Conservation (phyloP, 2,888 invertebrate genomes). For the Schizaphis graminum region DNA sequence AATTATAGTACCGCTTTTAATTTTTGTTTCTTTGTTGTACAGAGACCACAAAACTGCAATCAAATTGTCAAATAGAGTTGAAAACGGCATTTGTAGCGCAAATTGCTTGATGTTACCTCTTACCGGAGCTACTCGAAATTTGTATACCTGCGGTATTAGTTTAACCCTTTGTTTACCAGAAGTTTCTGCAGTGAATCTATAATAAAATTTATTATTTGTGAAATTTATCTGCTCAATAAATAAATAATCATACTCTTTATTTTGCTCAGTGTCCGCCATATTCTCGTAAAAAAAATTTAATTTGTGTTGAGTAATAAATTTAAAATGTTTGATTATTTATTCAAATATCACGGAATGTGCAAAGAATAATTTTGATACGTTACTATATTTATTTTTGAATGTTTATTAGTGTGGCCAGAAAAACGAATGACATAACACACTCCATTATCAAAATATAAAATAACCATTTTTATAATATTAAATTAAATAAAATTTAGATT, state of each 20-base stretch:
- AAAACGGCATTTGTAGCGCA: conserved; percentile 26
- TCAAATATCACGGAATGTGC: background rate
- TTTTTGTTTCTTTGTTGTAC: conserved; percentile 19
- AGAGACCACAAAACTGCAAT: conserved; percentile 44
- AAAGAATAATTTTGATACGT: background rate
- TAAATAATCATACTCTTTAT: background rate
- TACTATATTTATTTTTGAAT: background rate
- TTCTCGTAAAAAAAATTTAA: background rate
- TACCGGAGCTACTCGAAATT: background rate
- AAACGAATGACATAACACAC: background rate
- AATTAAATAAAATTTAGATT: background rate
- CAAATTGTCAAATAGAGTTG: conserved; percentile 31
- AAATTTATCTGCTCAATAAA: background rate
- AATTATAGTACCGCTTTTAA: background rate
- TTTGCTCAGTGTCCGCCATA: background rate
- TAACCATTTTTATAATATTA: background rate
- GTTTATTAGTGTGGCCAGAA: background rate
- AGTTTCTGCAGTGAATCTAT: background rate
- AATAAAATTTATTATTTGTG: background rate
- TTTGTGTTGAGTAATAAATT: background rate
- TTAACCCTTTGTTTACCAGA: background rate
- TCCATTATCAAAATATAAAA: background rate
- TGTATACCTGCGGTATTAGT: background rate
- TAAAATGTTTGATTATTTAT: background rate
- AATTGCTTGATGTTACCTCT: background rate